Percentiles rank a stretch among this genome's conserved stretches.
These are phyloP conservation scores for Parnassius apollo DNA, from an alignment of 2,888 invertebrate species.

Conservation along the genomic window DNA sequence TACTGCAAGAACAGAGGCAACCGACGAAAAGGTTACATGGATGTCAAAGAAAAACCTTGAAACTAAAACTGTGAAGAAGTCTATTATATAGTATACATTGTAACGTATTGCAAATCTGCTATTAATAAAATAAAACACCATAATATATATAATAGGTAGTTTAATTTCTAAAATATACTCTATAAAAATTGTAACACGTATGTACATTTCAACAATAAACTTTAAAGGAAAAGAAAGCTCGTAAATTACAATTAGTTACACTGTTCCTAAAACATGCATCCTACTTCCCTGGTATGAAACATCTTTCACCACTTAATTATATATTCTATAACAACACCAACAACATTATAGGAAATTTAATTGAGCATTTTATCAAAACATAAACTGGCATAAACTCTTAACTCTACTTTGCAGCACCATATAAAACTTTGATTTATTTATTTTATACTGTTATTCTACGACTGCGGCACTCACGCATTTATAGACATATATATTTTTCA, in stretches of 20 bases:
- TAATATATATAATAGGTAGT: conserved; percentile 63
- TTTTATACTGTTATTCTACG: not conserved
- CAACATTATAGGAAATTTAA: conserved; percentile 53
- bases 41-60: conserved; percentile 63
- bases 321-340: conserved; percentile 47
- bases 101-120: conserved; percentile 32
- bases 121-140: conserved; percentile 37
- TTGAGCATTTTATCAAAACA: conserved; percentile 63
- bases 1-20: conserved; percentile 59
- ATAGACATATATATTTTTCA: conserved; percentile 3
- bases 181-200: conserved; percentile 72
- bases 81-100: conserved; percentile 14
- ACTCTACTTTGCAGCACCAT: not conserved
- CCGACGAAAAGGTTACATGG: conserved; percentile 63
- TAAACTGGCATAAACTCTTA: conserved; percentile 12
- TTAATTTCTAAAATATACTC: conserved; percentile 73
- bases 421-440: too few species aligned
- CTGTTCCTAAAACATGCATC: conserved; percentile 30
- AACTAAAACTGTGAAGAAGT: conserved; percentile 11
- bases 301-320: conserved; percentile 60
- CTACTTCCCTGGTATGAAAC: conserved; percentile 35
- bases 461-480: conserved; percentile 10
- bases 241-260: conserved; percentile 35
- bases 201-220: conserved; percentile 77
- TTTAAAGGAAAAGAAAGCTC: conserved; percentile 71